Evolutionary conservation across 2,797 vertebrate species (phyloP), one percentile per base, ranked within the genome.

Genomic region (Tamandua tetradactyla): DNA sequence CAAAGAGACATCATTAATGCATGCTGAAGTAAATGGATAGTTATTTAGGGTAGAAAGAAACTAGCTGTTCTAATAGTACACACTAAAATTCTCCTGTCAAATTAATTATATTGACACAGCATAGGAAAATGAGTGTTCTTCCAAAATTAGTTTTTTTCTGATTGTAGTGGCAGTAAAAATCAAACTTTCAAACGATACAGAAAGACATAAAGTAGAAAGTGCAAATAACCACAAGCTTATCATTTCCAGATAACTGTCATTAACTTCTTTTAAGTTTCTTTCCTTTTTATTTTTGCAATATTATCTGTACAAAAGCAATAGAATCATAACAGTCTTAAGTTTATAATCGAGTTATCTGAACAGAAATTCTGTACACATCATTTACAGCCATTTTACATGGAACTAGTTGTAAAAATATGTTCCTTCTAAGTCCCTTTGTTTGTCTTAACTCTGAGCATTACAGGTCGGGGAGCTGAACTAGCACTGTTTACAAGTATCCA

Each of bases 351-450:
- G 10, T 47, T 47, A 47, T 47, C 44, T 47, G 44, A 47, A 11
- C 44, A 47, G 44, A 47, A 94, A 95, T 95, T 94, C 97, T 98
- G 96, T 97, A 97, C 95, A 98, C 94, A 75, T 79, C 83, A 96
- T 98, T 98, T 98, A 98, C 98, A 98, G 97, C 94, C 97, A 96
- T 82, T 98, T 98, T 95, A 98, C 96, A 98, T 84, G 95, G 95
- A 91, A 78, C 87, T 96, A 95, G 80, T 49, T n/a, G 92, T 40
- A 94, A 96, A 71, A 87, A 94, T 94, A 25, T 32, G n/a, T 30
- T 68, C 69, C 52, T 86, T 57, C 90, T 62, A 69, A 30, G 84
- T 22, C 68, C n/a, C 32, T 44, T 20, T 42, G 59, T 78, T n/a
- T 83, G 57, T 74, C 64, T 87, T 76, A 80, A 79, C 89, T 97